Evolutionary conservation across 2,888 invertebrate species (phyloP), one percentile per base, ranked within the genome.

Genomic region (Neoitamus cyanurus): DNA sequence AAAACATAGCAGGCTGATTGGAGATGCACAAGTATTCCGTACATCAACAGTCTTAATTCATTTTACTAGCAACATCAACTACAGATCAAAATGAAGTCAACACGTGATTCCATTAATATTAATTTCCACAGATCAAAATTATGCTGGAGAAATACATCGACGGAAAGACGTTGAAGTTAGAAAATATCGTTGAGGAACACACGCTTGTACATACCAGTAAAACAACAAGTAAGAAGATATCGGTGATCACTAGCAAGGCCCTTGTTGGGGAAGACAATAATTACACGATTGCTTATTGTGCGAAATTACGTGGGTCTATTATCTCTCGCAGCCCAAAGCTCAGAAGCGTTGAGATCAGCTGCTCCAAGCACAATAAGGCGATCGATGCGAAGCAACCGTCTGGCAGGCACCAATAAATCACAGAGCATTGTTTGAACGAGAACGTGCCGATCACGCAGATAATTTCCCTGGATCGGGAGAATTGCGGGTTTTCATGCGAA

Each of bases 361-460:
- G 58, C 20, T 48, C 5, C 5, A 15, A 48, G 20, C 48, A 48
- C 15, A 48, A 25, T 37, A 37, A 58, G 58, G 20, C 20, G 15
- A 25, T 58, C 58, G 25, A 58, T 58, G n/a, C 20, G 48, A 48
- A 42, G 58, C 20, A 58, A 58, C 25, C 20, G 58, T 48, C 58
- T 7, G 1, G 20, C 9, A n/a, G 58, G 58, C 25, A 20, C 58
- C 20, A 58, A 73, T 73, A 73, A 20, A 73, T 73, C 73, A 73
- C 36, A 73, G 36, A 73, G 20, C 36, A 73, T 73, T n/a, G 73
- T 3, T 20, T 37, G 36, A 37, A 36, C 20, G 31, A 73, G 73
- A 73, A 73, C 36, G 73, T 73, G 73, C 73, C 15, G 73, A 73
- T 73, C 36, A 7, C 20, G 36, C 15, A 34, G 73, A 73, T 73